Percentiles rank a stretch among this genome's conserved stretches.
Evolutionary conservation across 2,113 vertebrate genomes (phyloP).

Genomic region (Brevimyrus niger): DNA sequence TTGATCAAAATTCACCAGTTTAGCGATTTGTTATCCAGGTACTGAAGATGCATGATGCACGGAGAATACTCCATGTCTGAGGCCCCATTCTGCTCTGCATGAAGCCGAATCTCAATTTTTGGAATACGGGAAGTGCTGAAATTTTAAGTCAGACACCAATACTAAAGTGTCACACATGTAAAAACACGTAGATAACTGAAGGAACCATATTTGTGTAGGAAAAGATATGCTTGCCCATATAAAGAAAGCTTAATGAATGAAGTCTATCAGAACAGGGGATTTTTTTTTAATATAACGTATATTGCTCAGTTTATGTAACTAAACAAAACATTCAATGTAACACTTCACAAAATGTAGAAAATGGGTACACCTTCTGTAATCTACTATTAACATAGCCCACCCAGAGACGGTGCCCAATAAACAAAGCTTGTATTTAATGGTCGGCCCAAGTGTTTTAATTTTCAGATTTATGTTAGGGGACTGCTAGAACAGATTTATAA

Average conservation of each 20-base stretch:
- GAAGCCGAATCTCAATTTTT: not conserved
- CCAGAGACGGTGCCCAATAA: slow-evolving; percentile 10
- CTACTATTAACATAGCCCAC: not conserved
- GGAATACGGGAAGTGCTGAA: not conserved
- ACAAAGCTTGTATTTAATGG: not conserved
- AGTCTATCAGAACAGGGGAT: not conserved
- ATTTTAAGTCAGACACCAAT: not conserved
- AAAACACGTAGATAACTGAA: not conserved
- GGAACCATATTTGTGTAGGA: not conserved
- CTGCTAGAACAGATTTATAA: not conserved
- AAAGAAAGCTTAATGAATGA: not conserved
- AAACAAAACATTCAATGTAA: not conserved
- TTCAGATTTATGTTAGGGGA: not conserved
- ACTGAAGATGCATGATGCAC: not conserved
- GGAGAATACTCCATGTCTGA: not conserved
- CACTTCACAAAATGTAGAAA: slow-evolving; percentile 7
- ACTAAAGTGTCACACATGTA: not conserved
- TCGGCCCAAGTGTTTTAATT: not conserved
- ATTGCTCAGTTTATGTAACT: not conserved
- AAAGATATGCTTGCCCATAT: not conserved
- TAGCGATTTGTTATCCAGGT: not conserved
- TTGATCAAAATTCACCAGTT: not conserved
- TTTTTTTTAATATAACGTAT: slow-evolving; percentile 2
- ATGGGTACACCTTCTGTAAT: slow-evolving; percentile 10
- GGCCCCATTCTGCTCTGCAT: not conserved